phyloP scores from a whole-genome alignment of 1,140 invertebrate genomes.

The Nautilus pompilius region DNA sequence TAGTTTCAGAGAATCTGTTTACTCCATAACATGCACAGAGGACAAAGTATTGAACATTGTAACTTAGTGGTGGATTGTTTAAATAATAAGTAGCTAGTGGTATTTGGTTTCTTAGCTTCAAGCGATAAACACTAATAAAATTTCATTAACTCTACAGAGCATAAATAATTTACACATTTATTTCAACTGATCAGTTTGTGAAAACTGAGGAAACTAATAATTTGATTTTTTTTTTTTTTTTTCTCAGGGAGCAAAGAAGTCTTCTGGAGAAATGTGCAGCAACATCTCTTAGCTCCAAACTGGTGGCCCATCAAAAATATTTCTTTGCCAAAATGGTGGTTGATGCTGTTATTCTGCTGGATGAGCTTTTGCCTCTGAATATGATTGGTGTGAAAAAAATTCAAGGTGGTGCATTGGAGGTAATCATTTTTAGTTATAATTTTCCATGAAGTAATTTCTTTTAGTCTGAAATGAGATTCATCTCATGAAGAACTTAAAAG shows the following conservation, averaged over 20 bases:
- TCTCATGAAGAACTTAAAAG: no score
- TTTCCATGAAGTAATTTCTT: no score
- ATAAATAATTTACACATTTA: neutral
- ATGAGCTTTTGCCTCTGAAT: conserved; percentile 90
- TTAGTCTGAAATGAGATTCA: no score
- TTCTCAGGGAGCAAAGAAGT: conserved; percentile 64
- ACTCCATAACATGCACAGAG: no score
- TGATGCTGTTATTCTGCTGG: conserved; percentile 90
- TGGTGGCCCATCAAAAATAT: conserved; percentile 91
- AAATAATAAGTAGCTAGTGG: neutral
- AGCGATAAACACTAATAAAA: neutral
- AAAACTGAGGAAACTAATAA: neutral
- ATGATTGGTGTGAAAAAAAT: conserved; percentile 99
- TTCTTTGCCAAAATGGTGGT: conserved; percentile 98
- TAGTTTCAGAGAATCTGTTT: no score
- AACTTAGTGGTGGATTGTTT: neutral
- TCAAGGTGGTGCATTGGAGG: conserved; percentile 86
- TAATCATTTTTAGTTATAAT: conserved; percentile 42
- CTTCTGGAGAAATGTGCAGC: conserved; percentile 91
- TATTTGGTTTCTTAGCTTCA: neutral
- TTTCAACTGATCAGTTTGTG: neutral
- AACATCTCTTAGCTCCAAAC: conserved; percentile 94
- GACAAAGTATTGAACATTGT: no score
- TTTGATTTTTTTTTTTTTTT: conserved; percentile 8
- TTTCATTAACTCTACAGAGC: neutral